Percentiles rank a stretch among this genome's conserved stretches.
These are phyloP conservation scores for Melanotaenia maccullochi DNA, from an alignment of 2,797 vertebrate species.

Conservation along the genomic window DNA sequence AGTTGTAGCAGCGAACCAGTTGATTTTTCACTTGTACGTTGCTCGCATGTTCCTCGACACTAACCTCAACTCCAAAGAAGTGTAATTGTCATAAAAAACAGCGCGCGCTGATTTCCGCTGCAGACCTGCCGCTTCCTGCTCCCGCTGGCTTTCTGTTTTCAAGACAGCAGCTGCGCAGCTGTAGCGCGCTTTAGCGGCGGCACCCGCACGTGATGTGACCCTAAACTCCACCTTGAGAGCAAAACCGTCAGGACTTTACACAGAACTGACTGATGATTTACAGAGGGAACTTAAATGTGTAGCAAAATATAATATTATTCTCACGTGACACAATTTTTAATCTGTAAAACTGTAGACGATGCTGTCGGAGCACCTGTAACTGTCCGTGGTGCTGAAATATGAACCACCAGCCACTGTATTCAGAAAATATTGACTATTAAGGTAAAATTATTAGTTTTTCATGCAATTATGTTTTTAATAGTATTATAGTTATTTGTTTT, in stretches of 20 bases:
- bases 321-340: neutral
- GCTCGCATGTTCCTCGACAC: constrained; percentile 36
- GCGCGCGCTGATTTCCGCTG: constrained; percentile 18
- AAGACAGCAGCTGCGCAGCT: constrained; percentile 35
- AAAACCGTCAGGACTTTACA: neutral
- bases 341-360: neutral
- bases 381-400: constrained; percentile 36
- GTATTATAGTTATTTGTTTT: too few species aligned
- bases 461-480: neutral
- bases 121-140: constrained; percentile 44
- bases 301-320: neutral
- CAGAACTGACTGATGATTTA: neutral
- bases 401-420: neutral
- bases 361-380: neutral
- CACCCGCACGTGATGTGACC: constrained; percentile 26
- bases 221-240: constrained; percentile 48
- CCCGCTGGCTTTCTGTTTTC: constrained; percentile 26
- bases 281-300: neutral
- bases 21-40: constrained; percentile 43
- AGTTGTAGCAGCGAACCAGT: constrained; percentile 44
- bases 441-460: neutral
- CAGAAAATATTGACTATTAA: neutral
- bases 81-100: constrained; percentile 10
- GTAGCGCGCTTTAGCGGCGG: constrained; percentile 10
- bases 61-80: constrained; percentile 1